Percentiles rank a stretch among this genome's conserved stretches.
Evolutionary conservation across 2,797 vertebrate genomes (phyloP).

Genomic region (Gambusia yucatana): DNA sequence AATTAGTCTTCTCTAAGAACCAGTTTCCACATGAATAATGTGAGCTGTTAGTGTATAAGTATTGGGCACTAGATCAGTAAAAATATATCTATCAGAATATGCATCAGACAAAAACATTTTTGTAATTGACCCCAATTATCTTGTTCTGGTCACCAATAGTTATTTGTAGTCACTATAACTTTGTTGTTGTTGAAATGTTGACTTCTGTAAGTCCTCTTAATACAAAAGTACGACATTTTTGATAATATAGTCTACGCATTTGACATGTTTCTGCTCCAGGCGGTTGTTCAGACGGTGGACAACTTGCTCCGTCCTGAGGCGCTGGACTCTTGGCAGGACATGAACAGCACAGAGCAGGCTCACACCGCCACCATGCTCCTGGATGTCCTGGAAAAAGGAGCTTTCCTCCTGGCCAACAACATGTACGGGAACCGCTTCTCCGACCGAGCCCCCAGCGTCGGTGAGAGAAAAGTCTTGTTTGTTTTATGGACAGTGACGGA

Average conservation of each 20-base stretch:
- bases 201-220: not conserved
- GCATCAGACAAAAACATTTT: not conserved
- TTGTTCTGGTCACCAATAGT: not conserved
- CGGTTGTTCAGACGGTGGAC: conserved; percentile 93
- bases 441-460: conserved; percentile 79
- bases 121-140: not conserved
- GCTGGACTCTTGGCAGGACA: conserved; percentile 93
- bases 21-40: not conserved
- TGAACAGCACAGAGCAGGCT: conserved; percentile 93
- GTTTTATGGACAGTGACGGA: conserved; percentile 7
- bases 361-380: conserved; percentile 96
- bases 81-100: not conserved
- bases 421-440: conserved; percentile 88
- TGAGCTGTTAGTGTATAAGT: not conserved
- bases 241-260: not conserved
- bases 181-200: not conserved
- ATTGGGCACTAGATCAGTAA: not conserved
- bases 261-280: conserved; percentile 70
- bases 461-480: conserved; percentile 58
- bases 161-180: not conserved
- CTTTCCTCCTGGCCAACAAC: conserved; percentile 94
- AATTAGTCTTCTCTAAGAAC: not conserved
- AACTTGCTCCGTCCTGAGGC: conserved; percentile 91
- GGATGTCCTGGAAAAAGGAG: conserved; percentile 93
- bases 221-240: not conserved